Base-by-base conservation (phyloP, 2,113 vertebrate species). In the Daphoenositta chrysoptera region DNA sequence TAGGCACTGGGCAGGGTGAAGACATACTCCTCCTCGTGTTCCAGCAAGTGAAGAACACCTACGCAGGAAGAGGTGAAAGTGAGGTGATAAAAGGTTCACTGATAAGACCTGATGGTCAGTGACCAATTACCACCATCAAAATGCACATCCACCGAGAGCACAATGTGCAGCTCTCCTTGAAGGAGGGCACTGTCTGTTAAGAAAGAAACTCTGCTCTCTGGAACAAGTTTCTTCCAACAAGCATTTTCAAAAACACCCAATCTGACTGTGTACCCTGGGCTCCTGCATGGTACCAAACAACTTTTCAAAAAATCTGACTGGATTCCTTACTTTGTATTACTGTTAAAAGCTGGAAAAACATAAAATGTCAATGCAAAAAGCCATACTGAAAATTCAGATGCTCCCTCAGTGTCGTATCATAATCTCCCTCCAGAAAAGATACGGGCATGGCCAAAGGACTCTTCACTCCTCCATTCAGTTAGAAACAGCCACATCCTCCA, bases 1-100 rank as follows among this genome's bases (percentile, higher is more conserved):
- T 99, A 99, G 97, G 99, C 99, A 94, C 99, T 99, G 37, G 99
- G 99, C 97, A 99, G 92, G 20, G 99, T 99, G 94, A 99, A 99
- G 57, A 99, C 98, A 5, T 99, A 99, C 92, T 99, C 99, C 30
- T 99, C 99, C 2, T 98, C 99, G 0, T 99, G 98, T 40, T 99
- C 99, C 97, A 98, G 93, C 45, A 99, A 98, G 82, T 98, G 97
- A 73, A 99, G 98, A 60, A 98, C 97, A 33, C 99, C 99, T 98
- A 60, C 0, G 0, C 6, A 53, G 57, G 44, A 48, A 37, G 23
- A 51, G n/a, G 26, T 58, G 45, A 24, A 76, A 53, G 15, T 4
- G 26, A 83, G 69, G 64, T 7, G 13, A 50, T 19, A 19, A 20
- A 16, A 24, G 24, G 5, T 27, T 61, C 50, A 13, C 16, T 54